phyloP scores from a whole-genome alignment of 2,797 vertebrate species.

The Sardinella longiceps region DNA sequence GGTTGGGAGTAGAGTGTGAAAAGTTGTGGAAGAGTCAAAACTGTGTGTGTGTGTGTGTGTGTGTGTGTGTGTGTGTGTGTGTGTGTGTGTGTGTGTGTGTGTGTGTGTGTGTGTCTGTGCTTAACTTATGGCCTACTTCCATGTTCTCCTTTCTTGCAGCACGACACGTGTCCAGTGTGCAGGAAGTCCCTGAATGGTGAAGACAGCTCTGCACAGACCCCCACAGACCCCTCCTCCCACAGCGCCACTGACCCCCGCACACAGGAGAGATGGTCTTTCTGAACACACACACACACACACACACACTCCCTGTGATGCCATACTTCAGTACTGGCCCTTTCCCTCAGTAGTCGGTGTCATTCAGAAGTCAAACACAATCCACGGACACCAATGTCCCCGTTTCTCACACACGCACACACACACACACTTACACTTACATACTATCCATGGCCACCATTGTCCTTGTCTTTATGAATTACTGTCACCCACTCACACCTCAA shows the following conservation, averaged over 20 bases:
- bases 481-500: too few species aligned
- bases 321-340: neutral
- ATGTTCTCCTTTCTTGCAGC: slow-evolving; percentile 70
- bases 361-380: slow-evolving; percentile 37
- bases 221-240: slow-evolving; percentile 79
- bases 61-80: neutral
- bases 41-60: neutral
- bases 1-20: neutral
- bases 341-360: neutral
- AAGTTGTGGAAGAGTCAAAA: neutral
- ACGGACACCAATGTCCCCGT: neutral
- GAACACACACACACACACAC: slow-evolving; percentile 55
- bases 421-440: too few species aligned
- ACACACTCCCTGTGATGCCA: neutral
- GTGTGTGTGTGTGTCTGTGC: neutral
- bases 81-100: neutral
- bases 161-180: slow-evolving; percentile 96
- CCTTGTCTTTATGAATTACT: too few species aligned
- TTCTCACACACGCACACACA: slow-evolving; percentile 14
- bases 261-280: slow-evolving; percentile 95
- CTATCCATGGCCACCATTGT: too few species aligned
- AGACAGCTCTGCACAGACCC: slow-evolving; percentile 83
- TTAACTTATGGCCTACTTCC: too few species aligned
- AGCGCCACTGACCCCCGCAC: slow-evolving; percentile 84
- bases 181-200: slow-evolving; percentile 94